Conservation (phyloP, 2,888 invertebrate species). For the Linnaemya tessellans region DNA sequence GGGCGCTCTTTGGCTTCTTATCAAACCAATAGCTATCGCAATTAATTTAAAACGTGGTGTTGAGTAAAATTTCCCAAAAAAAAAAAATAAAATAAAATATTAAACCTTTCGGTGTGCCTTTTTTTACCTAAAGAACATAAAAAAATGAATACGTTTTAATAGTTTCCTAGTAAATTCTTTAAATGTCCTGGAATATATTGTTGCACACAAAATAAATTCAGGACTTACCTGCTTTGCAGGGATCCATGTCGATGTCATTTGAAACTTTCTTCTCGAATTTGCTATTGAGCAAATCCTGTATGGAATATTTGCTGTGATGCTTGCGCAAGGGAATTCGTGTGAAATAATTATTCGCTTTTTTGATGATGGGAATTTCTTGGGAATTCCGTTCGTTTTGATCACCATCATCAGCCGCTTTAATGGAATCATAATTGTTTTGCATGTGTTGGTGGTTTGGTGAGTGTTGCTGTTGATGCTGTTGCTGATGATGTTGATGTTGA, state of each 20-base stretch:
- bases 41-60: too few species aligned
- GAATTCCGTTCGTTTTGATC: slow-evolving; percentile 48
- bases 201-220: too few species aligned
- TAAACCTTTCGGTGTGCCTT: too few species aligned
- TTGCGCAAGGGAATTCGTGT: slow-evolving; percentile 72
- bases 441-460: slow-evolving; percentile 63
- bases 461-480: slow-evolving; percentile 64
- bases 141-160: too few species aligned
- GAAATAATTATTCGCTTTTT: slow-evolving; percentile 51
- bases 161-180: too few species aligned
- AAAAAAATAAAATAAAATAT: too few species aligned
- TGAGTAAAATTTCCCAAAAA: too few species aligned
- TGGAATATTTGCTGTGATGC: slow-evolving; percentile 85
- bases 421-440: slow-evolving; percentile 52
- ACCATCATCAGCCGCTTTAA: slow-evolving; percentile 19
- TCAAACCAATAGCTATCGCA: too few species aligned
- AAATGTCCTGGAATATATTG: too few species aligned
- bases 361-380: slow-evolving; percentile 17
- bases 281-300: slow-evolving; percentile 87
- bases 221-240: slow-evolving; percentile 93
- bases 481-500: slow-evolving; percentile 70
- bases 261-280: slow-evolving; percentile 88
- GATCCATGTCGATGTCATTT: slow-evolving; percentile 91
- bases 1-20: too few species aligned
- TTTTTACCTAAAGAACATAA: too few species aligned